A percentile compares a stretch with the other conserved stretches of the same genome.
Evolutionary conservation across 2,888 invertebrate genomes (phyloP).

Genomic region (Hetaerina titia): DNA sequence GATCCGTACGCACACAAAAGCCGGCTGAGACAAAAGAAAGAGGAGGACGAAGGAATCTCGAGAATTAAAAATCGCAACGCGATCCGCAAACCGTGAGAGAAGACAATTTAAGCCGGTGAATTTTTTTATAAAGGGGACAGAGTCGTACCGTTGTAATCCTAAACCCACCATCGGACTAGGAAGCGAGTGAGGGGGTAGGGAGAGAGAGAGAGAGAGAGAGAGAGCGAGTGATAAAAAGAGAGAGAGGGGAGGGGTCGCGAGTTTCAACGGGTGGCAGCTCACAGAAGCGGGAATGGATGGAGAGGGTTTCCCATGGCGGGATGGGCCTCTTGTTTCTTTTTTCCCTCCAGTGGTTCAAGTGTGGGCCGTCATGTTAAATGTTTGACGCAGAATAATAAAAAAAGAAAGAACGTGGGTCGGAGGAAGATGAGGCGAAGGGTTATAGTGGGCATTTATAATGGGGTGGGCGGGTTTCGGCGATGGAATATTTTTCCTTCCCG

Average conservation of each 20-base stretch:
- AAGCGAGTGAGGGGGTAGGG: too few species aligned
- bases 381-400: constrained; percentile 33
- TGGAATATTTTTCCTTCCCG: not conserved
- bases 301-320: not conserved
- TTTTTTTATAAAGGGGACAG: constrained; percentile 19
- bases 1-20: not conserved
- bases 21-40: not conserved
- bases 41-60: too few species aligned
- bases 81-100: not conserved
- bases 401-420: constrained; percentile 7
- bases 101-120: not conserved
- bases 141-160: not conserved
- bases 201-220: too few species aligned
- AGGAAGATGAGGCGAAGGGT: not conserved
- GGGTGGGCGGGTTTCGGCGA: not conserved
- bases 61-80: constrained; percentile 28
- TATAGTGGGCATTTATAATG: not conserved
- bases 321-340: not conserved
- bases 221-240: not conserved
- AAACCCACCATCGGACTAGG: not conserved
- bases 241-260: not conserved
- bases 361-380: constrained; percentile 42
- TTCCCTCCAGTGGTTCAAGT: constrained; percentile 9
- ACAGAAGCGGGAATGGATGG: not conserved
- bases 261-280: not conserved